Base-by-base conservation (phyloP, 2,888 invertebrate species). In the Esperia sulphurella region DNA sequence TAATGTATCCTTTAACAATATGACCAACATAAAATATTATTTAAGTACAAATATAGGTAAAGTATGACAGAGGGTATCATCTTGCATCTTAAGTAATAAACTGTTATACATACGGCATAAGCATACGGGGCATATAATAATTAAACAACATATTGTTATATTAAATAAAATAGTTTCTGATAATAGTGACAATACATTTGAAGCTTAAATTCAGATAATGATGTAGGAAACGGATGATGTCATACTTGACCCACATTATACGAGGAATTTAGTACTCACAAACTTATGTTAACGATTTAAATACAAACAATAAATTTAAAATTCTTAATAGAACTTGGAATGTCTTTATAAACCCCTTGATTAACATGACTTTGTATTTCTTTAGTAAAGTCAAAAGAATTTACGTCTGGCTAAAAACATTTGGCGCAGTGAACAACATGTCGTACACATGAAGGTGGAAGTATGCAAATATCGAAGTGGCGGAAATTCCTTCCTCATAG, bases 401-500 rank as follows among this genome's bases (percentile, higher is more conserved):
- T 46, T 40, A 63, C 59, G 76, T 78, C 72, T 75, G 71, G 63
- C 67, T 66, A 73, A 74, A 76, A 79, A 77, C 75, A 79, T 82
- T 80, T 79, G 76, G 79, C 75, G 69, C 76, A 60, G 55, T 61
- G 71, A 60, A 59, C 68, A 68, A 72, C 69, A 78, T 79, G 77
- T 75, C 68, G 72, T 68, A 74, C 75, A 73, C 76, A 68, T 65
- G 70, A 74, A 79, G 69, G 72, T 75, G 74, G 68, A 62, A 67
- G 71, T 71, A 78, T 79, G 78, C 78, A 67, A 83, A 83, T 80
- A 74, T 74, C 74, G 69, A 69, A 71, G 68, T 63, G 67, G 75
- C 75, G 83, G 84, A 81, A 85, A 84, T 86, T 81, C 81, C 77
- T 76, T 81, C 81, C 77, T 76, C 67, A 67, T 69, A 68, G 71